These are phyloP conservation scores for Falco berigora DNA, from an alignment of 2,797 vertebrate species.

Conservation along the genomic window DNA sequence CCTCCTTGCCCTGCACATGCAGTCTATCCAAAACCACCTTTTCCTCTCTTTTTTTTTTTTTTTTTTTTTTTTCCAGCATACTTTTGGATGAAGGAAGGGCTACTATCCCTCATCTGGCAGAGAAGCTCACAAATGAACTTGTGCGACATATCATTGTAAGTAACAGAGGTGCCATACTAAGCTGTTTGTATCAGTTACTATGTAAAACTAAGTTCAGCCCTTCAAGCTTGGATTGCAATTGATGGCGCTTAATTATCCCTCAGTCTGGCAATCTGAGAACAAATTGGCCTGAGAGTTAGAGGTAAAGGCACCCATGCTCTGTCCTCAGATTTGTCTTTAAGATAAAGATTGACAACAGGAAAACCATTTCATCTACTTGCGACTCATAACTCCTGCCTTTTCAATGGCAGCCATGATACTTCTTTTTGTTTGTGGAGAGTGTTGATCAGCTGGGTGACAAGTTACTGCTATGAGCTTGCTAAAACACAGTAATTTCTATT, in stretches of 20 bases:
- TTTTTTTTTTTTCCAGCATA: conserved; percentile 55
- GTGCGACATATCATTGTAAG: conserved; percentile 84
- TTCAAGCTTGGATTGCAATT: neutral
- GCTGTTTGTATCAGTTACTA: neutral
- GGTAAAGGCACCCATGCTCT: neutral
- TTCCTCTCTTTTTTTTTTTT: neutral
- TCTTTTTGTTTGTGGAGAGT: neutral
- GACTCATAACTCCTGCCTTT: neutral
- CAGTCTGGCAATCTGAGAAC: neutral
- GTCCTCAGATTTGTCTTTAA: neutral
- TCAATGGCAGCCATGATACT: neutral
- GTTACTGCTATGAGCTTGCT: neutral
- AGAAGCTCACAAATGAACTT: conserved; percentile 83
- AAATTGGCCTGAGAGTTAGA: neutral
- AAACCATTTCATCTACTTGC: neutral
- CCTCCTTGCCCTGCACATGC: neutral
- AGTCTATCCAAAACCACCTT: neutral
- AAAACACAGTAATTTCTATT: neutral
- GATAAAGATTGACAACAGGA: neutral
- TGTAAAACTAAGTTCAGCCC: neutral
- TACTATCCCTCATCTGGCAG: conserved; percentile 81
- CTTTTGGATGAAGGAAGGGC: conserved; percentile 76
- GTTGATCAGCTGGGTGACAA: neutral
- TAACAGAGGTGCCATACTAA: neutral
- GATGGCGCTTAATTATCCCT: neutral